Conservation (phyloP, 2,797 vertebrate species). For the Crenuchus spilurus region DNA sequence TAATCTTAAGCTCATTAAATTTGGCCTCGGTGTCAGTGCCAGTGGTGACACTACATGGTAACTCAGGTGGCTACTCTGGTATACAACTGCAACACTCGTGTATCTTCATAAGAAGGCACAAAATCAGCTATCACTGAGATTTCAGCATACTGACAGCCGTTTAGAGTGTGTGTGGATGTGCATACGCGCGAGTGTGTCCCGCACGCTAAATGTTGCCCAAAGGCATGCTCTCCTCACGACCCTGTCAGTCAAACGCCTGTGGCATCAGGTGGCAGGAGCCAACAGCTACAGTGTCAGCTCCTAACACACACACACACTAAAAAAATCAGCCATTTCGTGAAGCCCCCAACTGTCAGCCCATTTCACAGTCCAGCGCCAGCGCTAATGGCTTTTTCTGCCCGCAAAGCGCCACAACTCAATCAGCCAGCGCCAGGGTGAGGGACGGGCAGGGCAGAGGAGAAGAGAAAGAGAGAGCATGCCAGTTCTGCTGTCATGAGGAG, state of each 20-base stretch:
- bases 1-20: not conserved
- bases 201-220: conserved; percentile 15
- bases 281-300: conserved; percentile 25
- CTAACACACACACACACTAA: not conserved
- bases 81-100: too few relatives aligned
- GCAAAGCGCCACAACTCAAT: conserved; percentile 69
- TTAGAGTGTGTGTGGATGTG: not conserved
- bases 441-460: conserved; percentile 12
- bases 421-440: conserved; percentile 47
- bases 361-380: conserved; percentile 75
- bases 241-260: conserved; percentile 26
- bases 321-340: conserved; percentile 39
- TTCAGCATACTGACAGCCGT: not conserved
- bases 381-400: conserved; percentile 74
- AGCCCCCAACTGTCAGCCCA: conserved; percentile 48
- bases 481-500: not conserved
- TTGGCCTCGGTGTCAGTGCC: too few relatives aligned
- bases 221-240: not conserved
- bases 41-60: too few relatives aligned
- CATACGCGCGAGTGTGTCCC: not conserved
- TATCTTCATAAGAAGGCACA: too few relatives aligned
- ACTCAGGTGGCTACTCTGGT: too few relatives aligned
- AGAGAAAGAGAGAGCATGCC: not conserved
- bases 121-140: too few relatives aligned
- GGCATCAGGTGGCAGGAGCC: conserved; percentile 10